Conservation (phyloP, 2,888 invertebrate genomes). For the Eristalis intricaria region DNA sequence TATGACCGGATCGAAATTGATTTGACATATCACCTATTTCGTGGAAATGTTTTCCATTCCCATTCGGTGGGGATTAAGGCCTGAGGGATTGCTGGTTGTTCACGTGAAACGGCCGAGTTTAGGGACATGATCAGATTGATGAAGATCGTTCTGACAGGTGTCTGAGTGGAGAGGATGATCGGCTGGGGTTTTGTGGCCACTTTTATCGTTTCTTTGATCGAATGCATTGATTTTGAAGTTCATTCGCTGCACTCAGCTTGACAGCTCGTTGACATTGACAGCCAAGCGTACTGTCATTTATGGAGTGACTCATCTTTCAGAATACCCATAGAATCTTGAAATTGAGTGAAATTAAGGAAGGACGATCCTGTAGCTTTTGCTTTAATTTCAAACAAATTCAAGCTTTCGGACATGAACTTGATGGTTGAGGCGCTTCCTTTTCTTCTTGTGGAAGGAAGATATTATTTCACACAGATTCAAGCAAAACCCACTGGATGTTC, state of each 20-base stretch:
- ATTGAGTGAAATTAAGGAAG: no score
- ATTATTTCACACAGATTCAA: no score
- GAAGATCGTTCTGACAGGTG: constrained; percentile 31
- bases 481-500: no score
- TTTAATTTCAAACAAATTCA: no score
- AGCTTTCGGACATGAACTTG: no score
- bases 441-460: no score
- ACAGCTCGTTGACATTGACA: not conserved
- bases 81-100: not conserved
- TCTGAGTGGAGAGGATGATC: not conserved
- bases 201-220: not conserved
- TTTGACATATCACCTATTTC: constrained; percentile 48
- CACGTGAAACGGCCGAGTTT: not conserved
- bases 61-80: constrained; percentile 40
- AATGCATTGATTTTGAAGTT: not conserved
- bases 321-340: no score
- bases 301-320: no score
- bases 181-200: not conserved
- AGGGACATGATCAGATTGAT: constrained; percentile 26
- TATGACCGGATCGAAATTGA: constrained; percentile 44
- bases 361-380: no score
- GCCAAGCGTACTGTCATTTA: no score
- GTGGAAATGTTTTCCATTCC: not conserved
- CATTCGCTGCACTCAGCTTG: not conserved
- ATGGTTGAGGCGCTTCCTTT: no score